phyloP scores from a whole-genome alignment of 2,797 vertebrate species.

The Balearica regulorum region DNA sequence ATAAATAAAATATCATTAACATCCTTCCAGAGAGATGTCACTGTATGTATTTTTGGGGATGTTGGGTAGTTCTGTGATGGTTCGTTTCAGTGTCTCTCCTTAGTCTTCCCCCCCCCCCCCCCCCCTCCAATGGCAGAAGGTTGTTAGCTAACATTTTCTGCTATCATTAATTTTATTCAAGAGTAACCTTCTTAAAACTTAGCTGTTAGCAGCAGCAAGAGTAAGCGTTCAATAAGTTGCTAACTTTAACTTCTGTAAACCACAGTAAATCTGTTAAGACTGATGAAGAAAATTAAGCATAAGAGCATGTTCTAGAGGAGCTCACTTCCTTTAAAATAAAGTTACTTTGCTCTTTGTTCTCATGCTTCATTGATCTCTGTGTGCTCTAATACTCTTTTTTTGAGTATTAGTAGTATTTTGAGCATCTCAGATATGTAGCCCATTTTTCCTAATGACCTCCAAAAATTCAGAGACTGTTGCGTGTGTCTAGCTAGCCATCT shows the following conservation, averaged over 20 bases:
- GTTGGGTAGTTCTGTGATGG: neutral
- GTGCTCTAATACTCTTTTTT: neutral
- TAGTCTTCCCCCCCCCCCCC: too few relatives aligned
- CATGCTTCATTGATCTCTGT: neutral
- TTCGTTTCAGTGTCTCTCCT: neutral
- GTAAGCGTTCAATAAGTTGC: neutral
- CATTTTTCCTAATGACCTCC: neutral
- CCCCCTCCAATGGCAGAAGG: neutral
- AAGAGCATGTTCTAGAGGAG: neutral
- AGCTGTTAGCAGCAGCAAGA: neutral
- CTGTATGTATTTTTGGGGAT: neutral
- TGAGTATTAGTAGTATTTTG: too few relatives aligned
- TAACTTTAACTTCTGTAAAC: neutral
- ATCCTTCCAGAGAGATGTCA: neutral
- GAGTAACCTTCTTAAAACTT: neutral
- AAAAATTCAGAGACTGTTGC: neutral
- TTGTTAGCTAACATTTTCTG: neutral
- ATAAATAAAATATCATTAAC: neutral
- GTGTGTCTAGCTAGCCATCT: neutral
- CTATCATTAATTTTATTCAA: neutral
- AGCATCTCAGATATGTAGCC: neutral
- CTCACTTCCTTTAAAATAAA: neutral
- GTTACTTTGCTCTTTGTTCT: neutral
- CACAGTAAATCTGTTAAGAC: neutral
- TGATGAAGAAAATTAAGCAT: neutral